Evolutionary conservation across 2,888 invertebrate genomes (phyloP), one percentile per base, ranked within the genome.

Genomic region (Philereme vetulata): DNA sequence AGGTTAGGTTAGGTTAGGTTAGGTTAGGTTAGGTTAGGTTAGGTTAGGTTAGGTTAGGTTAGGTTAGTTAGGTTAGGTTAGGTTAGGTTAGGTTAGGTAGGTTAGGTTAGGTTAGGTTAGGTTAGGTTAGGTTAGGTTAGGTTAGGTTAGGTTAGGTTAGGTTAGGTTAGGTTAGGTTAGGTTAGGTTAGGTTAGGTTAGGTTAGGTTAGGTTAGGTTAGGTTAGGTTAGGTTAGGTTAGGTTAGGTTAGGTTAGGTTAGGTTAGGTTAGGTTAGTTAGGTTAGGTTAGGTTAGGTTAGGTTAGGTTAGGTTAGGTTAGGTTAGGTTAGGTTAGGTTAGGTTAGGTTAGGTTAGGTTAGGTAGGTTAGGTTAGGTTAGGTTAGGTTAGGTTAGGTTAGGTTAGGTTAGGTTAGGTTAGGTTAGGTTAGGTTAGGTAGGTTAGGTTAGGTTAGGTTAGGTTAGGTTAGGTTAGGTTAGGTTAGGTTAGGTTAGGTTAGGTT

Each of bases 1-100:
- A 38, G 38, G 38, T 38, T 38, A 38, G 38, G 38, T 38, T 38
- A 38, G 38, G 38, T 38, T 38, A 38, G 38, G 38, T 38, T 38
- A 38, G 38, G 38, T 38, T 38, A 38, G 38, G 38, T 38, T 38
- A 38, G 38, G 38, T 38, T 38, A 38, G 38, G 38, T 38, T 38
- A 38, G 38, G 38, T 38, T 38, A 38, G 38, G 38, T 38, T 38
- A 38, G 38, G 38, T 38, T 38, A 38, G 38, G 38, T 38, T 38
- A 38, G 38, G 38, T 38, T 38, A 38, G 38, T 5, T 38, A 6
- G n/a, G n/a, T n/a, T n/a, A n/a, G n/a, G n/a, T n/a, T n/a, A n/a
- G n/a, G n/a, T n/a, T n/a, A n/a, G n/a, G n/a, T n/a, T n/a, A n/a
- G n/a, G n/a, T n/a, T n/a, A n/a, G n/a, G n/a, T 6, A n/a, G n/a